Evolutionary conservation across 2,888 invertebrate genomes (phyloP), one percentile per base, ranked within the genome.

Genomic region (Spodoptera littoralis): DNA sequence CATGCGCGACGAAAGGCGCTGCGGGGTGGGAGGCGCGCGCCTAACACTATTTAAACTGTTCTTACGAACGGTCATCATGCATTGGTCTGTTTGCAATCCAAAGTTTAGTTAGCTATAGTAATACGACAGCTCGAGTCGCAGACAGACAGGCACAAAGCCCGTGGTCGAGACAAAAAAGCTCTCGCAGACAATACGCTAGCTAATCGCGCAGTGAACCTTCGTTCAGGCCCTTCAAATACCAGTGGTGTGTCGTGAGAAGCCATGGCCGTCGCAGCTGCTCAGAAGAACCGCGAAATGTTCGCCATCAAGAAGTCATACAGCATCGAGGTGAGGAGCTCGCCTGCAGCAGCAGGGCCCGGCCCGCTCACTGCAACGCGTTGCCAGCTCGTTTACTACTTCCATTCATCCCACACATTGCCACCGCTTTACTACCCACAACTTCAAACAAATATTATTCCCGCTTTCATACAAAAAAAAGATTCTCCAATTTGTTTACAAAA

Each of bases 251-350:
- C 83, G 79, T 84, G 82, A 85, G 85, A 90, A 95, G 93, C 87
- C 96, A 98, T 98, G 97, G 97, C 98, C 94, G 98, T 98, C 88
- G 97, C 98, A 90, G 97, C 98, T 91, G 98, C 98, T 78, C 98
- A 98, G 95, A 98, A 98, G 95, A 98, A 98, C 95, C 97, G 98
- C 92, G 98, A 98, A 95, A 97, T 98, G 97, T 98, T 98, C 96
- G 98, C 98, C 92, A 98, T 98, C 95, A 98, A 98, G 96, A 98
- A 98, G 92, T 98, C 98, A 79, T 98, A 98, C 96, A 98, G 98
- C 96, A 98, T 98, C 92, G 98, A 98, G 98, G 98, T 98, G 95
- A 97, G 97, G 95, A 87, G 77, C 78, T 79, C 77, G 79, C 75
- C 78, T 67, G 76, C 77, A 55, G 73, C 79, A 75, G 76, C 64